phyloP scores from a whole-genome alignment of 2,888 invertebrate genomes.

The Euplagia quadripunctaria region DNA sequence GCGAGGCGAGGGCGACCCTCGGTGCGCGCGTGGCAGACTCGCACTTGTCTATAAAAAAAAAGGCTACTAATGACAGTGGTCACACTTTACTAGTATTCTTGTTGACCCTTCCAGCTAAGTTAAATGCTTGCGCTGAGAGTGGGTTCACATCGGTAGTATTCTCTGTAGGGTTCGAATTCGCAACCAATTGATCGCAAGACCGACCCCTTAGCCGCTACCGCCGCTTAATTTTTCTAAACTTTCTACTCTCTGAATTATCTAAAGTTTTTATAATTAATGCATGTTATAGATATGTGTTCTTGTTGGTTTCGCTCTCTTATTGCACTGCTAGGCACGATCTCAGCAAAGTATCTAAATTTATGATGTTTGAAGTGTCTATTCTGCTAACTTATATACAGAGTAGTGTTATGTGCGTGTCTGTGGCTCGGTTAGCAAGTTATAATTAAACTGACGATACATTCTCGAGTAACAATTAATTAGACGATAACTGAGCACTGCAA shows the following conservation, averaged over 20 bases:
- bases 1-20: too few relatives aligned
- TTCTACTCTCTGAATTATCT: constrained; percentile 27
- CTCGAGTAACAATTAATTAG: constrained; percentile 76
- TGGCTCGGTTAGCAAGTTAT: constrained; percentile 63
- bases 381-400: constrained; percentile 24
- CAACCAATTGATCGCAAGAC: too few relatives aligned
- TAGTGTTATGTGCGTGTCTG: constrained; percentile 37
- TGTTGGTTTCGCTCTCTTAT: constrained; percentile 36
- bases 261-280: constrained; percentile 36
- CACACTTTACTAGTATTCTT: too few relatives aligned
- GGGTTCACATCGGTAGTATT: too few relatives aligned
- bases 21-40: too few relatives aligned
- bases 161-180: too few relatives aligned
- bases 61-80: too few relatives aligned
- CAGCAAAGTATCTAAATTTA: constrained; percentile 44
- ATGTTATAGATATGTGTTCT: constrained; percentile 38
- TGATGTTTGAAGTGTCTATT: constrained; percentile 37
- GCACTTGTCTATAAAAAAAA: too few relatives aligned
- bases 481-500: constrained; percentile 67
- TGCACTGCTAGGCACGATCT: constrained; percentile 41
- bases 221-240: constrained; percentile 24
- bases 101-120: too few relatives aligned
- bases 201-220: too few relatives aligned
- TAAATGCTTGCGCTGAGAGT: too few relatives aligned
- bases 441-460: constrained; percentile 75